Evolutionary conservation across 2,113 vertebrate species (phyloP).

Genomic region (Erythrocercus mccallii): DNA sequence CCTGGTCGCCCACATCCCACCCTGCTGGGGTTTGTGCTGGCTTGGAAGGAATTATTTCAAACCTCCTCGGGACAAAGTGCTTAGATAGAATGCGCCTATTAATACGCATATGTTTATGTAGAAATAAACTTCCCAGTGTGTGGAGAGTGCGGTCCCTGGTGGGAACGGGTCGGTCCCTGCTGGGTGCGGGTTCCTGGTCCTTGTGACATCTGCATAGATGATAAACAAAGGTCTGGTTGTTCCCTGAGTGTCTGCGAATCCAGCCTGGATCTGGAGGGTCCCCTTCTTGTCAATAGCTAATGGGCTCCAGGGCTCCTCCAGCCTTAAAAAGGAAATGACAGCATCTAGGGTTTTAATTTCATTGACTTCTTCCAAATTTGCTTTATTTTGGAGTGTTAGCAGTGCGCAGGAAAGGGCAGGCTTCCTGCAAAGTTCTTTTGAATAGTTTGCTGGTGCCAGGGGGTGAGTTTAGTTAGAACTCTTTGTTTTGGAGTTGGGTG

Average conservation of each 20-base stretch:
- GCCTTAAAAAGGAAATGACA: slow-evolving; percentile 65
- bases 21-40: background rate
- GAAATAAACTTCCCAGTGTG: background rate
- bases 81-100: background rate
- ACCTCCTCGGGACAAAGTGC: background rate
- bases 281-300: slow-evolving; percentile 43
- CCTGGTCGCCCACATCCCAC: background rate
- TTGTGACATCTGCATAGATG: background rate
- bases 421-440: background rate
- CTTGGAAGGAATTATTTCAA: background rate
- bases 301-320: slow-evolving; percentile 13
- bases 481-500: background rate
- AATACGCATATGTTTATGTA: fast-evolving
- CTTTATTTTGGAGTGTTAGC: background rate
- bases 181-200: background rate
- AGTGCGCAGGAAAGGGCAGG: background rate
- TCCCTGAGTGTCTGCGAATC: background rate
- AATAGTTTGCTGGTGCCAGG: background rate
- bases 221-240: slow-evolving; percentile 56
- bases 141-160: background rate
- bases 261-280: slow-evolving; percentile 1
- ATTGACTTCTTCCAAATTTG: background rate
- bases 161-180: background rate
- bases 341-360: background rate
- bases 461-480: background rate